Base-by-base conservation (phyloP, 2,113 vertebrate genomes). In the Spea bombifrons region DNA sequence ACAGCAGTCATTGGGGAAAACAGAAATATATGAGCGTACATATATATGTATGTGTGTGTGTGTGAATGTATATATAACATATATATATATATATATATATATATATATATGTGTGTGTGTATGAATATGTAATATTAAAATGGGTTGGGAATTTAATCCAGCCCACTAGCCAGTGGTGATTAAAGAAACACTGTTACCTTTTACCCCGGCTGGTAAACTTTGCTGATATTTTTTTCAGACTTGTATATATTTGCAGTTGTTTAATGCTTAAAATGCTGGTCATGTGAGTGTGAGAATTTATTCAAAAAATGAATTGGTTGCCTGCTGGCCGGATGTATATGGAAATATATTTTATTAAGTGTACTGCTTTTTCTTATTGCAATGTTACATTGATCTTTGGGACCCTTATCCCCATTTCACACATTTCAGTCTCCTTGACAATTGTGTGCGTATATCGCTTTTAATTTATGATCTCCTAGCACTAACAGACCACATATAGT, bases 241-340 rank as follows among this genome's bases (percentile, higher is more conserved):
- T 74, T 66, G 13, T 47, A 47, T 68, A 75, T 66, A 80, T 76
- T 86, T 63, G 64, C 53, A 76, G 53, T 86, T 74, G 73, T 65
- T 81, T 43, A 16, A 4, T 0, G 53, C 76, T 82, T 84, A 84
- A 50, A 84, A 86, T 89, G 86, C 84, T 85, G 79, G 80, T 85
- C 86, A 82, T 90, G 84, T 81, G 73, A 67, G 71, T 81, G n/a
- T 80, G 84, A 83, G 17, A n/a, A 69, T 83, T 61, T 30, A 63
- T 75, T 65, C 9, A 52, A 52, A 52, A 52, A 52, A 52, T 52
- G 75, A 70, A 43, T 81, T 63, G 59, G 59, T 72, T 80, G 12
- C 83, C 88, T 91, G 84, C 88, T 87, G 87, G 84, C 74, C 85
- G 87, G 89, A 83, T 66, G 66, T 68, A 84, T 3, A 71, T 64